A percentile compares a stretch with the other conserved stretches of the same genome.
These are phyloP conservation scores for Ephialtes manifestator DNA, from an alignment of 2,888 invertebrate genomes.

Conservation along the genomic window DNA sequence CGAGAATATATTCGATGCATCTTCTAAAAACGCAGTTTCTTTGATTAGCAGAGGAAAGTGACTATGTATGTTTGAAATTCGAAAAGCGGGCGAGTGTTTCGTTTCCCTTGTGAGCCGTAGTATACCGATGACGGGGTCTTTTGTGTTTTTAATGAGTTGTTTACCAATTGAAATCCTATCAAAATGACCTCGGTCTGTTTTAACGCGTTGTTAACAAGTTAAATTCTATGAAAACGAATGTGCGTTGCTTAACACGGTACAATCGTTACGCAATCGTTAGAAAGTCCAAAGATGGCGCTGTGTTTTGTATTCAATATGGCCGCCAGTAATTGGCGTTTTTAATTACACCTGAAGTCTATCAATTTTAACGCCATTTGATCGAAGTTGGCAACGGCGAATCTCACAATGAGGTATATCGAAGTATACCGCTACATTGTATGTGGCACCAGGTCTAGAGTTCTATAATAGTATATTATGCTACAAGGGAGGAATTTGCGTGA, in stretches of 20 bases:
- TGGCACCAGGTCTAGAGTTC: too few relatives aligned
- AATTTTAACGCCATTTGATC: neutral
- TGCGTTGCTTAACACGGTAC: neutral
- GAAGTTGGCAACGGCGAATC: too few relatives aligned
- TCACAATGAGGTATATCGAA: too few relatives aligned
- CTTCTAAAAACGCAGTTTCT: neutral
- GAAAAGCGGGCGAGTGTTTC: neutral
- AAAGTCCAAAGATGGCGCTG: neutral
- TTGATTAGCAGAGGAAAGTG: neutral
- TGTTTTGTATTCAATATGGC: neutral
- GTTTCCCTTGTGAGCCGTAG: neutral
- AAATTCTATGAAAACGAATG: neutral
- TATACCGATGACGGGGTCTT: neutral
- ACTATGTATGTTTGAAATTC: too few relatives aligned
- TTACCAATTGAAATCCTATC: too few relatives aligned
- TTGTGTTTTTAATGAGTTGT: too few relatives aligned
- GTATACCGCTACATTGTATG: too few relatives aligned
- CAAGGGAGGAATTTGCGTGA: too few relatives aligned
- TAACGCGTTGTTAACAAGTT: neutral
- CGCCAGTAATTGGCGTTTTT: neutral
- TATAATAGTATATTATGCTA: too few relatives aligned
- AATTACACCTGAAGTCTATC: neutral
- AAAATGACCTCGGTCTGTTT: neutral
- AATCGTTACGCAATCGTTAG: neutral
- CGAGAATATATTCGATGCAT: constrained; percentile 33